phyloP scores from a whole-genome alignment of 1,140 invertebrate species.

The Pseudomyrmex pallidus region DNA sequence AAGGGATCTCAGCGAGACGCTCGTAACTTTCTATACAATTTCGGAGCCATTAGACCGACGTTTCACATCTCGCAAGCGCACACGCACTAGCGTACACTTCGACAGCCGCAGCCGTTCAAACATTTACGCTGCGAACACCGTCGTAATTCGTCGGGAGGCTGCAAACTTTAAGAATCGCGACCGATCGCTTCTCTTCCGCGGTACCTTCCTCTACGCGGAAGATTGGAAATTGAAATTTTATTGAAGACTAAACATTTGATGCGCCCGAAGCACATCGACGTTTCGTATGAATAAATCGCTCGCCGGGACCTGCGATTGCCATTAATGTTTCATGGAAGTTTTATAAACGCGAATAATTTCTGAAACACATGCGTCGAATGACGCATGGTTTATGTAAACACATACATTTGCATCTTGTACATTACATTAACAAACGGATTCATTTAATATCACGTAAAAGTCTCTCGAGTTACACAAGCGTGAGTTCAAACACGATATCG shows the following conservation, averaged over 20 bases:
- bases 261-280: neutral
- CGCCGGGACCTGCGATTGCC: neutral
- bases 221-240: constrained; percentile 58
- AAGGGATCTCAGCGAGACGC: constrained; percentile 15
- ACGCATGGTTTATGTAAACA: constrained; percentile 23
- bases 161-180: constrained; percentile 43
- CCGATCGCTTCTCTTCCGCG: neutral
- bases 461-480: neutral
- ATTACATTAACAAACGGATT: constrained; percentile 11
- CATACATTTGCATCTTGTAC: neutral
- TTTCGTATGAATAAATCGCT: constrained; percentile 51
- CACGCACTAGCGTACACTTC: neutral
- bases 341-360: constrained; percentile 33
- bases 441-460: constrained; percentile 32
- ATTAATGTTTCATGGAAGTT: constrained; percentile 36
- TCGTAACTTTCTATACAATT: constrained; percentile 50
- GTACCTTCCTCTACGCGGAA: neutral
- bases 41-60: constrained; percentile 38
- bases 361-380: neutral
- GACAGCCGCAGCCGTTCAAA: constrained; percentile 19
- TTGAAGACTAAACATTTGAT: constrained; percentile 43
- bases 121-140: constrained; percentile 51
- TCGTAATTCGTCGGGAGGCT: constrained; percentile 36
- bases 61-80: constrained; percentile 13
- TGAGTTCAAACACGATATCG: constrained; percentile 23